Base-by-base conservation (phyloP, 1,140 invertebrate species). In the Ceratina calcarata region DNA sequence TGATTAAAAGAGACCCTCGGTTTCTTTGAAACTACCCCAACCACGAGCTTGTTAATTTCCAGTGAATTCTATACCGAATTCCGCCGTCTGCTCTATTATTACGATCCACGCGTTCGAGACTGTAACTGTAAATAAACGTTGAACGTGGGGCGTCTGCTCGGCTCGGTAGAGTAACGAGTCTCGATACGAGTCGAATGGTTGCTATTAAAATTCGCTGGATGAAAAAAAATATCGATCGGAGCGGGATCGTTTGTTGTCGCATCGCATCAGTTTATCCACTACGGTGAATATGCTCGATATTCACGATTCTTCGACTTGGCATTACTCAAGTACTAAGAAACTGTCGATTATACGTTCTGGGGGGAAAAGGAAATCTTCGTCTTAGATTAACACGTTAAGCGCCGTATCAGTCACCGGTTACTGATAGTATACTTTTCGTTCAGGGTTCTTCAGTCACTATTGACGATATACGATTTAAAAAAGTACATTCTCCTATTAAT, bases 341-440 rank as follows among this genome's bases (percentile, higher is more conserved):
- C 55, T 71, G 64, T 65, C 83, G 67, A 80, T 70, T 71, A 83
- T 71, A 55, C 60, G 53, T 32, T 20, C 55, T 15, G 2, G 27
- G 15, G 18, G 20, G 10, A n/a, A 20, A 62, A 84, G 66, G 65
- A 84, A 84, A 83, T 80, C 76, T 83, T 71, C 58, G 68, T 76
- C 45, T 65, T 57, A 67, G 80, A 80, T 80, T 49, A 81, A 15
- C 16, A 53, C 51, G 22, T 58, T 20, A 62, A 32, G 27, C 4
- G 27, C 27, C 27, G 2, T 32, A 4, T 32, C 4, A 32, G 27
- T 32, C 4, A 32, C 27, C 4, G 27, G 27, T 32, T 57, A 55
- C 27, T 60, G 70, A 49, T 13, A 32, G 73, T 13, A n/a, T 75
- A 79, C 76, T 70, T 80, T 70, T 53, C 13, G 24, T 71, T 37